Evolutionary conservation across 2,888 invertebrate species (phyloP).

Genomic region (Heteromurus nitidus): DNA sequence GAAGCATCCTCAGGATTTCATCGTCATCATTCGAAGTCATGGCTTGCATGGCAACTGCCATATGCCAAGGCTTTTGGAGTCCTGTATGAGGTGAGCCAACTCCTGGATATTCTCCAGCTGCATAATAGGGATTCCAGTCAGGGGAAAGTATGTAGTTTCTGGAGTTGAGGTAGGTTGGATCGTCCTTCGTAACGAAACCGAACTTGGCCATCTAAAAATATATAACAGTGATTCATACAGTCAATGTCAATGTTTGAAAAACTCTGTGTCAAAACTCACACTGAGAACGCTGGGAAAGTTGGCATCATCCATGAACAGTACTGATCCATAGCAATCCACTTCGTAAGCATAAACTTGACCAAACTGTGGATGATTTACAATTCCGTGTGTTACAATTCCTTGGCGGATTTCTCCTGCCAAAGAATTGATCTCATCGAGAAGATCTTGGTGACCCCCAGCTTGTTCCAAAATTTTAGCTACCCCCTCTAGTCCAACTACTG

Average conservation of each 20-base stretch:
- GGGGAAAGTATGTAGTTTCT: conserved; percentile 66
- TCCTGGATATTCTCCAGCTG: conserved; percentile 65
- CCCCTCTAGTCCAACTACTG: conserved; percentile 68
- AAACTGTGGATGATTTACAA: conserved; percentile 70
- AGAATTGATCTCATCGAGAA: conserved; percentile 54
- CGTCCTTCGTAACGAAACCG: conserved; percentile 62
- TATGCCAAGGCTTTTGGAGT: conserved; percentile 69
- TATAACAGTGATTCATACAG: no score
- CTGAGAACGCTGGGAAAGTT: conserved; percentile 70
- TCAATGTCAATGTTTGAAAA: neutral
- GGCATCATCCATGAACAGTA: conserved; percentile 71
- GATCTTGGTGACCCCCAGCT: conserved; percentile 38
- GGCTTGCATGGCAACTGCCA: conserved; percentile 70
- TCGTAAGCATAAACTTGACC: conserved; percentile 70
- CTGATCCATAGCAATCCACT: conserved; percentile 71
- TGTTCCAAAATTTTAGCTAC: conserved; percentile 61
- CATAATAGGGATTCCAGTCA: conserved; percentile 68
- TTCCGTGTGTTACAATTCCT: conserved; percentile 58
- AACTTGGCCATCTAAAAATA: conserved; percentile 70
- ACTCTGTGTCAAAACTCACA: conserved; percentile 23
- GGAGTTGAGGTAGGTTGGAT: conserved; percentile 67
- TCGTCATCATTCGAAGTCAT: conserved; percentile 65
- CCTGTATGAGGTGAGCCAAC: conserved; percentile 71
- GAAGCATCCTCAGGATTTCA: conserved; percentile 66
- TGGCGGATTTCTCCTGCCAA: conserved; percentile 58